phyloP scores from a whole-genome alignment of 2,797 vertebrate genomes.

The Lutjanus argentimaculatus region DNA sequence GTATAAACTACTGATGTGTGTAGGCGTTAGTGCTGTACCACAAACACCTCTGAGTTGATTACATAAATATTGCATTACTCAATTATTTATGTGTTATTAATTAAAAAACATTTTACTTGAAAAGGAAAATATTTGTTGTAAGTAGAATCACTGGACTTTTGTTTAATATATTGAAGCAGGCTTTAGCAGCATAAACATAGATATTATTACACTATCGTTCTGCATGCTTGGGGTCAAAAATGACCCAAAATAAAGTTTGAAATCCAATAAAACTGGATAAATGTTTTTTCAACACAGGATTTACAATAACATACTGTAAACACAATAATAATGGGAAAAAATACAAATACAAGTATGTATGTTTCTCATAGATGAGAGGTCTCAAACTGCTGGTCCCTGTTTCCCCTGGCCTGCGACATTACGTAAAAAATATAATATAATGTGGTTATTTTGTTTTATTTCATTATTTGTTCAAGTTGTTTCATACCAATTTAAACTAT shows the following conservation, averaged over 20 bases:
- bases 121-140: slow-evolving; percentile 74
- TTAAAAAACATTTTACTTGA: slow-evolving; percentile 62
- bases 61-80: slow-evolving; percentile 70
- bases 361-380: no score
- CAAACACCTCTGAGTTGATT: slow-evolving; percentile 72
- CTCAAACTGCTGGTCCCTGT: no score
- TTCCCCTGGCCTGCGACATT: no score
- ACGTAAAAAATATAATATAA: no score
- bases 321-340: slow-evolving; percentile 6
- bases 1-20: slow-evolving; percentile 62
- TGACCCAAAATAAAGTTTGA: slow-evolving; percentile 24
- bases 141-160: slow-evolving; percentile 50
- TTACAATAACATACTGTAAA: neutral
- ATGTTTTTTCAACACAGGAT: neutral
- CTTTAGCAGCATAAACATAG: slow-evolving; percentile 71
- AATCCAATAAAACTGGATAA: slow-evolving; percentile 23
- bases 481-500: no score
- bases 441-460: no score
- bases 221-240: slow-evolving; percentile 42
- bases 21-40: slow-evolving; percentile 39
- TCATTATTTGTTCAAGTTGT: no score
- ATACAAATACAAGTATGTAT: neutral
- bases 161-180: slow-evolving; percentile 50
- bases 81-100: slow-evolving; percentile 74
- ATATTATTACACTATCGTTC: slow-evolving; percentile 54